Conservation (phyloP, 2,888 invertebrate species). For the Cryptops parisi region DNA sequence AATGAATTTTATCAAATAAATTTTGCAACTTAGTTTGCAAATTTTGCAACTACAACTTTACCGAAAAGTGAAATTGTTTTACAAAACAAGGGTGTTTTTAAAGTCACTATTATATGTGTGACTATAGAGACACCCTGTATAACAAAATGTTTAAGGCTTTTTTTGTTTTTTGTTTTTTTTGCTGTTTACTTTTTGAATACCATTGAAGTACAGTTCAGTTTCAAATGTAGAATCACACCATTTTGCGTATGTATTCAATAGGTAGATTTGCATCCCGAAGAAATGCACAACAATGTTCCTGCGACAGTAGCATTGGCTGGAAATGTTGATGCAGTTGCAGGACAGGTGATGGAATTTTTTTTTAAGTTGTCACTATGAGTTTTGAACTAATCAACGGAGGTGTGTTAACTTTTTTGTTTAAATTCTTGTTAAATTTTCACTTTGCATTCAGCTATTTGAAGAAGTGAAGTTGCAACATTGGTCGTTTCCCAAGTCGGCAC, state of each 20-base stretch:
- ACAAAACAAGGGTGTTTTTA: no score
- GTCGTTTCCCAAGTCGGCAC: neutral
- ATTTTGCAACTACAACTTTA: no score
- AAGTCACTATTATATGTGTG: no score
- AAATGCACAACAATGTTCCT: slow-evolving; percentile 76
- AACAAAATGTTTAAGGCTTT: neutral
- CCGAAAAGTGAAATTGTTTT: no score
- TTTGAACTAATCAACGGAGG: neutral
- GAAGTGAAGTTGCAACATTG: neutral
- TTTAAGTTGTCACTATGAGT: neutral
- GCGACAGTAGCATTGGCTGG: slow-evolving; percentile 68
- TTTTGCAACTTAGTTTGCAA: no score
- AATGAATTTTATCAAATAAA: no score
- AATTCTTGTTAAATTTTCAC: slow-evolving; percentile 12
- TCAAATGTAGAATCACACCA: no score
- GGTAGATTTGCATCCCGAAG: slow-evolving; percentile 78
- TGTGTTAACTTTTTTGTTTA: neutral
- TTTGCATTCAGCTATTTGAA: neutral
- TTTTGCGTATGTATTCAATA: no score
- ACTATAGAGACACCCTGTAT: neutral
- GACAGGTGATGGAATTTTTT: slow-evolving; percentile 37
- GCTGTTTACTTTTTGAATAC: no score
- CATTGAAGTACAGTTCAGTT: no score
- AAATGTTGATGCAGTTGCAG: slow-evolving; percentile 59
- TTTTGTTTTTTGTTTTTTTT: neutral